A percentile compares a stretch with the other conserved stretches of the same genome.
phyloP scores from a whole-genome alignment of 2,797 vertebrate species.

The Sebastes matsubarae region DNA sequence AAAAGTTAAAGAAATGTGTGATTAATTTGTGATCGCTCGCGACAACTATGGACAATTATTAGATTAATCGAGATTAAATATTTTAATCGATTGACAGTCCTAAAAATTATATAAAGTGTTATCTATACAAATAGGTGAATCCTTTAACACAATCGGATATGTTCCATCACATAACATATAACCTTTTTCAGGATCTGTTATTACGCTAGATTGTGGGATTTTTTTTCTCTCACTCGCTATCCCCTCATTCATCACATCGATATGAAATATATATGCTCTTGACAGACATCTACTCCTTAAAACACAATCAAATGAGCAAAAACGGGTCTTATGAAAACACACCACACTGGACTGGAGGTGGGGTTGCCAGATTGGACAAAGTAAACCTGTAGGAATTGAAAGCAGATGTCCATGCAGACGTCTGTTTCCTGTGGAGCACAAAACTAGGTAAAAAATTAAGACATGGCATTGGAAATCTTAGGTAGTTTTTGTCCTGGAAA shows the following conservation, averaged over 20 bases:
- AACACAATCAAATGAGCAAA: conserved; percentile 61
- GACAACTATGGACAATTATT: rapidly evolving
- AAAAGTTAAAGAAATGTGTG: too few species aligned
- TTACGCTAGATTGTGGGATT: not conserved
- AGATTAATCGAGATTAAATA: rapidly evolving
- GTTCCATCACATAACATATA: not conserved
- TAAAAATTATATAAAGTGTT: not conserved
- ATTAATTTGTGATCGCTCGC: too few species aligned
- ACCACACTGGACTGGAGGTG: conserved; percentile 32
- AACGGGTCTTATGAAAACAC: conserved; percentile 54
- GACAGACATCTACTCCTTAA: conserved; percentile 45
- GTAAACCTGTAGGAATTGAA: conserved; percentile 70
- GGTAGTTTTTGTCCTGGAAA: not conserved
- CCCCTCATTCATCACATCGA: not conserved
- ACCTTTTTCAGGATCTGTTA: not conserved
- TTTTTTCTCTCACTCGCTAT: not conserved
- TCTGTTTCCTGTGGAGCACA: conserved; percentile 64
- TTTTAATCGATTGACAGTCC: too few species aligned
- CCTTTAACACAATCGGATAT: not conserved
- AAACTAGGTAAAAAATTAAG: conserved; percentile 36
- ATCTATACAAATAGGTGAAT: not conserved
- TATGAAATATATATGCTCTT: conserved; percentile 10
- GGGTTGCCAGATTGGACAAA: conserved; percentile 56
- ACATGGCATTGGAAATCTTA: conserved; percentile 26
- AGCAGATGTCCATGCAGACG: conserved; percentile 73